Base-by-base conservation (phyloP, 2,888 invertebrate genomes). In the Microdon myrmicae region DNA sequence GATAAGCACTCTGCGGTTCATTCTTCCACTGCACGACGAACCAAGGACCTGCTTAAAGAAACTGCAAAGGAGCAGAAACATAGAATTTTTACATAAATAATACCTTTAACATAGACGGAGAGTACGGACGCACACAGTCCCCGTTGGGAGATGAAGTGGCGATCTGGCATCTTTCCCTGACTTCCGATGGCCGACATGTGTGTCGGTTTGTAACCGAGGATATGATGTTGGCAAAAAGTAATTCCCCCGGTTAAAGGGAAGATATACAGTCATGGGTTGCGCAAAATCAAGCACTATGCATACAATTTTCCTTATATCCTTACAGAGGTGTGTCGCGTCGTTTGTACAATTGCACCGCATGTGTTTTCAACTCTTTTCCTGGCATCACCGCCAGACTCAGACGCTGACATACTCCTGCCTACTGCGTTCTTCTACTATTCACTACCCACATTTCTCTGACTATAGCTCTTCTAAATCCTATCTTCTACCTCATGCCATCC, bases 201-300 rank as follows among this genome's bases (percentile, higher is more conserved):
- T 41, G 54, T 43, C 54, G n/a, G n/a, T n/a, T n/a, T n/a, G n/a
- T n/a, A n/a, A n/a, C n/a, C n/a, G n/a, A n/a, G n/a, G n/a, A n/a
- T n/a, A n/a, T 12, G 22, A 34, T 31, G 45, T 28, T 44, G 31
- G 31, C 29, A 43, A 44, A 49, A 53, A 53, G 53, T 37, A 44
- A 37, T 53, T 44, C 53, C 20, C 32, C 26, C 13, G 39, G 23
- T 26, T n/a, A n/a, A n/a, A n/a, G n/a, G 39, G 34, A 56, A 61
- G 49, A 61, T 51, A 51, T 49, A 56, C 48, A 47, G 56, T 56
- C 48, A 56, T 31, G 49, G 56, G 56, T 49, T 45, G 58, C 29
- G 45, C 49, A 61, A 56, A 61, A 61, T 61, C 61, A 49, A 44
- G 44, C 45, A 51, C 45, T 61, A 56, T 61, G 61, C 56, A 61